Evolutionary conservation across 2,113 vertebrate species (phyloP).

Genomic region (Lepus timidus): DNA sequence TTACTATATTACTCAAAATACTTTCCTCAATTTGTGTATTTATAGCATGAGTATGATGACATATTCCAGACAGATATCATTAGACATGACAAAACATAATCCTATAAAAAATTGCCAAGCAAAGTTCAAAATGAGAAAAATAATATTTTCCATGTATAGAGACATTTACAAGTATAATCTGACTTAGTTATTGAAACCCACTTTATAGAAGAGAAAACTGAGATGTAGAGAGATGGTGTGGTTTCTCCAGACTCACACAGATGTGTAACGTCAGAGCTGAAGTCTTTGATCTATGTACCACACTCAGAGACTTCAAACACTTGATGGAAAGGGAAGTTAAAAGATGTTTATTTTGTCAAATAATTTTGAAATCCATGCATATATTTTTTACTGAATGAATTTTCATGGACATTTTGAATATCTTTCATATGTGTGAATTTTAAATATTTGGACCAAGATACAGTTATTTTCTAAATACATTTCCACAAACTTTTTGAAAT

Average conservation of each 20-base stretch:
- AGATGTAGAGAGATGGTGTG: background rate
- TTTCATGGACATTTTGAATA: too few species aligned
- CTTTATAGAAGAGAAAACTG: constrained; percentile 45
- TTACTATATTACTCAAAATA: constrained; percentile 42
- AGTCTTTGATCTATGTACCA: background rate
- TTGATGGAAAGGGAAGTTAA: too few species aligned
- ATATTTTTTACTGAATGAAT: too few species aligned
- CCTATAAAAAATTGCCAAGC: background rate
- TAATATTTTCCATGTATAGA: background rate
- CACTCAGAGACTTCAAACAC: too few species aligned
- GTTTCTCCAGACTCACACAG: background rate
- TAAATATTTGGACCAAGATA: too few species aligned
- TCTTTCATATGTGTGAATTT: too few species aligned
- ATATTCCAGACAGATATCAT: background rate
- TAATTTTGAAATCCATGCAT: too few species aligned
- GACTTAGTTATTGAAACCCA: background rate
- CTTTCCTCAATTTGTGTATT: background rate
- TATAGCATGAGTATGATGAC: background rate
- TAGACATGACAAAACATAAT: background rate
- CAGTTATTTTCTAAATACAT: too few species aligned
- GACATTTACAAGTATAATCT: background rate
- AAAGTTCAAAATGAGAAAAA: constrained; percentile 1
- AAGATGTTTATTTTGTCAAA: too few species aligned
- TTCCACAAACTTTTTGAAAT: too few species aligned
- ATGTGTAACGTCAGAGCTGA: background rate